These are phyloP conservation scores for Corythornis cristatus DNA, from an alignment of 2,113 vertebrate genomes.

Conservation along the genomic window DNA sequence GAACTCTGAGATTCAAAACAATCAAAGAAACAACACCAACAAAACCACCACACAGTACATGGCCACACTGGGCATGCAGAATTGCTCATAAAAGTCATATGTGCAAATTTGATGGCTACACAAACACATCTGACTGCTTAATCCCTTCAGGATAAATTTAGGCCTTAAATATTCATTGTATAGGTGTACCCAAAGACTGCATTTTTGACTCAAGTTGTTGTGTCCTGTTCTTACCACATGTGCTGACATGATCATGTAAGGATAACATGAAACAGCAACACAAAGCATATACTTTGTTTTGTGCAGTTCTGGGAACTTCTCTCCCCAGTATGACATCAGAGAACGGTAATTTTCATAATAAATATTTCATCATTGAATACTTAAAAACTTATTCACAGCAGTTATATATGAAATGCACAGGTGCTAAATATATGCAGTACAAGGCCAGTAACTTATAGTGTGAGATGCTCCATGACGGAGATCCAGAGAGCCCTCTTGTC, in stretches of 20 bases:
- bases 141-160: background rate
- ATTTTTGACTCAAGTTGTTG: background rate
- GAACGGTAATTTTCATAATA: no score
- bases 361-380: background rate
- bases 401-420: background rate
- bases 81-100: background rate
- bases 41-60: background rate
- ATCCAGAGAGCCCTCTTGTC: background rate
- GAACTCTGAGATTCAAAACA: background rate
- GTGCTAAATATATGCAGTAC: background rate
- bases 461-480: background rate
- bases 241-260: background rate
- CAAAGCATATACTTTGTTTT: fast-evolving
- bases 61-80: background rate
- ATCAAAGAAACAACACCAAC: background rate
- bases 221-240: background rate
- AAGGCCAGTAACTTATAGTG: background rate
- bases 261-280: background rate
- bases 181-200: background rate
- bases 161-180: background rate
- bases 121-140: background rate
- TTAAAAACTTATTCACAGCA: background rate
- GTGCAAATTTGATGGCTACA: background rate
- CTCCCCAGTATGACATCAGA: background rate
- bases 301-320: fast-evolving